Base-by-base conservation (phyloP, 2,797 vertebrate genomes). In the Huso huso region DNA sequence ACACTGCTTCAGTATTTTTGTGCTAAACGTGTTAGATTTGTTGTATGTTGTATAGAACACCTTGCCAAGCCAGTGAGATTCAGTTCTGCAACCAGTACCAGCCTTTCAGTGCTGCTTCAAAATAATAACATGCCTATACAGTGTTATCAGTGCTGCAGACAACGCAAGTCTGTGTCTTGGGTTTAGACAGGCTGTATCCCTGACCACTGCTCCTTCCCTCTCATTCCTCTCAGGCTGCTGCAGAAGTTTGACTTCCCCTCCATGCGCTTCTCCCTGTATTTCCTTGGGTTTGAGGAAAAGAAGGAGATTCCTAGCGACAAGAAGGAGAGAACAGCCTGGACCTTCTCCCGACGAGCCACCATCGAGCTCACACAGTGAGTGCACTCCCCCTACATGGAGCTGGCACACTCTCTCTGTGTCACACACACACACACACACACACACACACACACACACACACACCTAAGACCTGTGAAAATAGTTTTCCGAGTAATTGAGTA, bases 181-280 rank as follows among this genome's bases (percentile, higher is more conserved):
- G 37, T 37, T 37, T 37, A 37, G 37, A 37, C 37, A 4, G 5
- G 37, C 5, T 37, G 37, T 18, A 12, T 15, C 6, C 63, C n/a
- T 49, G 4, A 10, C 55, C 10, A 4, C 37, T 37, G 37, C 37
- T 37, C 37, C 37, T 57, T 57, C 53, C n/a, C 53, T 57, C 5
- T 37, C 37, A 4, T 37, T 37, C 37, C 37, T 72, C 74, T 64
- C 82, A 99, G 97, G 68, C 83, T 99, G 65, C 85, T 98, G 69
- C 93, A 98, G 75, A 98, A 97, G 82, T 86, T 93, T 58, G 96
- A 99, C 83, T 98, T 99, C 80, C 94, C 96, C 65, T 68, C 91
- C 66, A 97, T 97, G 95, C 93, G 91, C 23, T 99, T 99, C 83
- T 92, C 95, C 0, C 92, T 99, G n/a, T 99, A 93, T 81, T 99